Evolutionary conservation across 2,797 vertebrate species (phyloP).

Genomic region (Cetoscarus ocellatus): DNA sequence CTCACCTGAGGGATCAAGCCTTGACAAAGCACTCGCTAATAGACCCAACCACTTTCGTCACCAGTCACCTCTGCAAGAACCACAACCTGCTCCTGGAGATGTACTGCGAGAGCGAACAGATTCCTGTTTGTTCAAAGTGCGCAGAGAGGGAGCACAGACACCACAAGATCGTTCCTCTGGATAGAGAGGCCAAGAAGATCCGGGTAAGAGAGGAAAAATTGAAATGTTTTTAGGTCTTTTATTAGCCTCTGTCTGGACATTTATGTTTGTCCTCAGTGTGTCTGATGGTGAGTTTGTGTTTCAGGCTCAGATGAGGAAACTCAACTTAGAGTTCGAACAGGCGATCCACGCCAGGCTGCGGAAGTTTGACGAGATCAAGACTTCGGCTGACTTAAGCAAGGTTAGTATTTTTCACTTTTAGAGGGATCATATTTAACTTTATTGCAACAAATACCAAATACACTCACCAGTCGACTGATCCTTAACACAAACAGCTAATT

Average conservation of each 20-base stretch:
- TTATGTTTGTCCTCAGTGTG: background rate
- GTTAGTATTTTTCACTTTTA: slow-evolving; percentile 32
- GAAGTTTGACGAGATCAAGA: slow-evolving; percentile 63
- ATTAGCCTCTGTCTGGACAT: too few species aligned
- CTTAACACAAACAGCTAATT: too few species aligned
- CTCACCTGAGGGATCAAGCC: slow-evolving; percentile 39
- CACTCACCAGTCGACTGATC: too few species aligned
- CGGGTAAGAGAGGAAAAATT: slow-evolving; percentile 45
- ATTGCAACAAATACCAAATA: too few species aligned
- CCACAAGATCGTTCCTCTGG: slow-evolving; percentile 43
- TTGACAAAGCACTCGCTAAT: slow-evolving; percentile 55
- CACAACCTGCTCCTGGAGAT: slow-evolving; percentile 43
- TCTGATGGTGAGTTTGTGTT: background rate
- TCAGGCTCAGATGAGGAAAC: slow-evolving; percentile 54
- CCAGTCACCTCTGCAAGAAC: slow-evolving; percentile 32
- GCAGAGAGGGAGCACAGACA: slow-evolving; percentile 42
- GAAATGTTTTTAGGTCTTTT: too few species aligned
- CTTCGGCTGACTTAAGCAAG: slow-evolving; percentile 33
- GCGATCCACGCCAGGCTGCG: slow-evolving; percentile 49
- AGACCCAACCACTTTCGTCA: slow-evolving; percentile 37
- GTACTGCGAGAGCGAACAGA: slow-evolving; percentile 53
- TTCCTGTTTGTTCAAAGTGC: slow-evolving; percentile 41
- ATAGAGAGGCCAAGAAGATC: slow-evolving; percentile 33
- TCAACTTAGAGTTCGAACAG: slow-evolving; percentile 40
- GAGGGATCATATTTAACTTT: too few species aligned